Conservation (phyloP, 2,797 vertebrate species). For the Nasua narica region DNA sequence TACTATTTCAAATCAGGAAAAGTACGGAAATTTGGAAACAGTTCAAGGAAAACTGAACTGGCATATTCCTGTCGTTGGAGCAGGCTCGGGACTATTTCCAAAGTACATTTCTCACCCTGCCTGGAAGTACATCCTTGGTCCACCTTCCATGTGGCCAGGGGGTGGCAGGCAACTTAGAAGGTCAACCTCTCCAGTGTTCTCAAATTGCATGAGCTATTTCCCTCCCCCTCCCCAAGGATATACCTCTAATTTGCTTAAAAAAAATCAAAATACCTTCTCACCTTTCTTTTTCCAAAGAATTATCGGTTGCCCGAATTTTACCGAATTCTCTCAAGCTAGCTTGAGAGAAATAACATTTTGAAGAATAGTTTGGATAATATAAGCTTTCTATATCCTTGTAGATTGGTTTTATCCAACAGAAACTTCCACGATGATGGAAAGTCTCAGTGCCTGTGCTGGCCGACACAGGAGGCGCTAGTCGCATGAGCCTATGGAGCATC, state of each 20-base stretch:
- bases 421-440: background rate
- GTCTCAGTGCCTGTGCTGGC: rapidly evolving
- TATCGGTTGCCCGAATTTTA: background rate
- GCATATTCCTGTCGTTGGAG: background rate
- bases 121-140: background rate
- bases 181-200: background rate
- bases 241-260: background rate
- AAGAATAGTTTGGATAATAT: background rate
- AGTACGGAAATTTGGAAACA: background rate
- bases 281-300: background rate
- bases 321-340: background rate
- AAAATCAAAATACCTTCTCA: background rate
- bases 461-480: background rate
- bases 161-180: background rate
- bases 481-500: background rate
- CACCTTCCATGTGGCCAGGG: background rate
- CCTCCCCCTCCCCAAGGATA: background rate
- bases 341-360: background rate
- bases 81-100: background rate
- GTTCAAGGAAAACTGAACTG: background rate
- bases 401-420: background rate
- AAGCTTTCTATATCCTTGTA: background rate
- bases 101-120: background rate
- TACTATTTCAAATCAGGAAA: background rate
- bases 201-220: background rate